Evolutionary conservation across 2,797 vertebrate genomes (phyloP).

Genomic region (Threskiornis aethiopicus): DNA sequence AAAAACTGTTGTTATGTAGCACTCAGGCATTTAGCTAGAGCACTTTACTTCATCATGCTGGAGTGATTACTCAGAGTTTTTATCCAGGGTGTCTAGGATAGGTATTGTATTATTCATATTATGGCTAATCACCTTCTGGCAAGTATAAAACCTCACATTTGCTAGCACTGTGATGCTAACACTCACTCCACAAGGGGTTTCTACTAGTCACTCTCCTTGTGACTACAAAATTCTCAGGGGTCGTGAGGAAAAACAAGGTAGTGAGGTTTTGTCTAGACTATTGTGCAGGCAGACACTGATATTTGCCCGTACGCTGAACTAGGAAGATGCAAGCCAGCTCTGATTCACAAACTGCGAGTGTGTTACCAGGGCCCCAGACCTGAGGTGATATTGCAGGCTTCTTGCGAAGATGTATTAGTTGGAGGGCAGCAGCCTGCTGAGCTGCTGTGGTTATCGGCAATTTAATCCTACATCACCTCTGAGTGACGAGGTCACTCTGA

Average conservation of each 20-base stretch:
- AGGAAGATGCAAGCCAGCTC: neutral
- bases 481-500: neutral
- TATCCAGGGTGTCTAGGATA: neutral
- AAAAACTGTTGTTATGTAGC: neutral
- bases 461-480: neutral
- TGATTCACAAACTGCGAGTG: neutral
- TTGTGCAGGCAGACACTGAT: neutral
- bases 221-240: neutral
- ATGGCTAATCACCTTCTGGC: conserved; percentile 5
- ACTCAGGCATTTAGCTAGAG: neutral
- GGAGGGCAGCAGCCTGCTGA: neutral
- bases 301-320: neutral
- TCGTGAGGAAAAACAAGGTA: neutral
- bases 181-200: neutral
- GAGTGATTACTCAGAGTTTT: neutral
- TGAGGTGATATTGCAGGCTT: neutral
- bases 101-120: conserved; percentile 28
- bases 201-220: neutral
- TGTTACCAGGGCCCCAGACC: neutral
- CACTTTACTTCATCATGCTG: neutral
- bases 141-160: neutral
- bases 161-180: neutral
- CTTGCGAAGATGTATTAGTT: neutral
- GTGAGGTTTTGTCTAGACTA: neutral
- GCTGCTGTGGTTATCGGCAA: neutral